Evolutionary conservation across 1,140 invertebrate genomes (phyloP).

Genomic region (Sarcophaga peregrina): DNA sequence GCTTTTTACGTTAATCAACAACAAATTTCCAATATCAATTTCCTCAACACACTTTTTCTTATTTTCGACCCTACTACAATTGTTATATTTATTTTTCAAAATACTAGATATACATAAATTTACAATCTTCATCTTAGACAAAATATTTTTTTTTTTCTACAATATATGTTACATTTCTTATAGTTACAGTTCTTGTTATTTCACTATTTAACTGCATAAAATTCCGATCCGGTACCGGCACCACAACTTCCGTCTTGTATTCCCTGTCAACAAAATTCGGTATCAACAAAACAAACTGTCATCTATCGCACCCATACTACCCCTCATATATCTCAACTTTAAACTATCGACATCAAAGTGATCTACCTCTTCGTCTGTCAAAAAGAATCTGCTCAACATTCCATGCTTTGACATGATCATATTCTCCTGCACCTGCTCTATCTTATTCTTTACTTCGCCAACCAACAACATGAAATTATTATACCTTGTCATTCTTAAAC

Average conservation of each 20-base stretch:
- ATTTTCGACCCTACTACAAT: background rate
- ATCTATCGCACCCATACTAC: background rate
- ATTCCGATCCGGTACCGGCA: background rate
- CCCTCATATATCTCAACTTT: background rate
- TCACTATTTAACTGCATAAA: too few relatives aligned
- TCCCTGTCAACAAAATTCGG: background rate
- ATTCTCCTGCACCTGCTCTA: too few relatives aligned
- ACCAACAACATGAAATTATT: too few relatives aligned
- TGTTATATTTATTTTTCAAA: background rate
- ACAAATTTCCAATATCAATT: too few relatives aligned
- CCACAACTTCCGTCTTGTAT: background rate
- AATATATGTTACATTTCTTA: background rate
- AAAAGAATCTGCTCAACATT: background rate
- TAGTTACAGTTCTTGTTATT: too few relatives aligned
- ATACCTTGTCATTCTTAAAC: background rate
- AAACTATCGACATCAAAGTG: background rate
- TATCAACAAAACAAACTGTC: slow-evolving; percentile 10
- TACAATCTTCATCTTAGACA: too few relatives aligned
- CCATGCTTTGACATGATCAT: too few relatives aligned
- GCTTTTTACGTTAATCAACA: too few relatives aligned
- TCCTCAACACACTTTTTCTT: background rate
- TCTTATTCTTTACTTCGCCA: too few relatives aligned
- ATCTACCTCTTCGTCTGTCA: background rate
- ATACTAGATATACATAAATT: background rate
- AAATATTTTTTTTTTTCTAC: background rate